A percentile compares a stretch with the other conserved stretches of the same genome.
These are phyloP conservation scores for Gracilinanus agilis DNA, from an alignment of 2,113 vertebrate genomes.

Conservation along the genomic window DNA sequence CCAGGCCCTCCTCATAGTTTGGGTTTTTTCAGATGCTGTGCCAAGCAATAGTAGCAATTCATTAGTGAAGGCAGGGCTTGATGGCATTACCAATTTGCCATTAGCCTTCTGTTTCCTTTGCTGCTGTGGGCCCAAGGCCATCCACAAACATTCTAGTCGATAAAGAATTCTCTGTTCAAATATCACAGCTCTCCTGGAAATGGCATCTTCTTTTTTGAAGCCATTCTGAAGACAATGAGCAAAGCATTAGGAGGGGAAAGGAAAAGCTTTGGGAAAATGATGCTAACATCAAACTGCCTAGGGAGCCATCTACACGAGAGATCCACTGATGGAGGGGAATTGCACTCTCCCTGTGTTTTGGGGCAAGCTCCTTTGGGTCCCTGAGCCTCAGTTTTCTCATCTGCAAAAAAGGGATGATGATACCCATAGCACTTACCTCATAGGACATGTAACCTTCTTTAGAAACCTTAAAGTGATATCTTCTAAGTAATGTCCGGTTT, in stretches of 20 bases:
- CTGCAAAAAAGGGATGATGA: background rate
- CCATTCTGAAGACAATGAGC: conserved; percentile 36
- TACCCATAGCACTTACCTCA: background rate
- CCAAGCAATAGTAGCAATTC: conserved; percentile 59
- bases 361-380: background rate
- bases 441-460: too few species aligned
- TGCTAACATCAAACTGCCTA: background rate
- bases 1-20: conserved; percentile 42
- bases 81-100: conserved; percentile 50
- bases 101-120: conserved; percentile 64
- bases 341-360: background rate
- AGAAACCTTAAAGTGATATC: too few species aligned
- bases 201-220: conserved; percentile 55
- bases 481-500: too few species aligned
- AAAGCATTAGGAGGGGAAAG: conserved; percentile 1
- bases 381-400: conserved; percentile 18
- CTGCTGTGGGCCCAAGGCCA: conserved; percentile 40
- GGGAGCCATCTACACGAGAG: background rate
- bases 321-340: conserved; percentile 33
- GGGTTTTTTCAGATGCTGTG: conserved; percentile 59
- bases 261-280: background rate
- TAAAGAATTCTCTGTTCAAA: conserved; percentile 26
- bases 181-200: conserved; percentile 53
- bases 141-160: conserved; percentile 34
- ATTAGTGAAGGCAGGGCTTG: conserved; percentile 40